Evolutionary conservation across 2,797 vertebrate species (phyloP).

Genomic region (Tenualosa thibaudeaui): DNA sequence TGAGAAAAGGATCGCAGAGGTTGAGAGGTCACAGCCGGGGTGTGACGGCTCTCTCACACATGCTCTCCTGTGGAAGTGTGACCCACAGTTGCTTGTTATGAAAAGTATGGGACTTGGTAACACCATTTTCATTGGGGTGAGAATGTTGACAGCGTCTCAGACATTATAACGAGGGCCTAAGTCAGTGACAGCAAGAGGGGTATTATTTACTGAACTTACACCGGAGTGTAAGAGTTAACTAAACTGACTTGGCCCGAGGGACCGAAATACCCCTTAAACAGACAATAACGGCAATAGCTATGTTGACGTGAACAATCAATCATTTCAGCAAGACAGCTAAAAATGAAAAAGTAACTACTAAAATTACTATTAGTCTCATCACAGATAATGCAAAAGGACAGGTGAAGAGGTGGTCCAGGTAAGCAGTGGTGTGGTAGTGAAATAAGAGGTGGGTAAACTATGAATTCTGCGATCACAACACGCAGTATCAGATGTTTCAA

Average conservation of each 20-base stretch:
- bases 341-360: neutral
- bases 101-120: constrained; percentile 31
- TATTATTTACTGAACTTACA: neutral
- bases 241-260: neutral
- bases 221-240: neutral
- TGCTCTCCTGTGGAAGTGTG: constrained; percentile 30
- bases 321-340: neutral
- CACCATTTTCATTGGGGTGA: constrained; percentile 1
- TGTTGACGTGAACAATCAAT: neutral
- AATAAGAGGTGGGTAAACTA: too few relatives aligned
- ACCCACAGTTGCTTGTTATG: constrained; percentile 41
- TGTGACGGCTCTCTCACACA: constrained; percentile 30
- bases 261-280: neutral
- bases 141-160: constrained; percentile 10
- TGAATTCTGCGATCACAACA: too few relatives aligned
- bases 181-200: neutral
- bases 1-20: neutral
- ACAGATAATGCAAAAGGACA: neutral
- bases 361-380: neutral
- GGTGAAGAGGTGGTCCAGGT: neutral
- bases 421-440: too few relatives aligned
- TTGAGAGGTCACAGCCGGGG: constrained; percentile 39
- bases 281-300: neutral
- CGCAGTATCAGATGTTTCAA: too few relatives aligned
- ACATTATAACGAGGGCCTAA: neutral